Evolutionary conservation across 2,113 vertebrate genomes (phyloP), one percentile per base, ranked within the genome.

Genomic region (Solea solea): DNA sequence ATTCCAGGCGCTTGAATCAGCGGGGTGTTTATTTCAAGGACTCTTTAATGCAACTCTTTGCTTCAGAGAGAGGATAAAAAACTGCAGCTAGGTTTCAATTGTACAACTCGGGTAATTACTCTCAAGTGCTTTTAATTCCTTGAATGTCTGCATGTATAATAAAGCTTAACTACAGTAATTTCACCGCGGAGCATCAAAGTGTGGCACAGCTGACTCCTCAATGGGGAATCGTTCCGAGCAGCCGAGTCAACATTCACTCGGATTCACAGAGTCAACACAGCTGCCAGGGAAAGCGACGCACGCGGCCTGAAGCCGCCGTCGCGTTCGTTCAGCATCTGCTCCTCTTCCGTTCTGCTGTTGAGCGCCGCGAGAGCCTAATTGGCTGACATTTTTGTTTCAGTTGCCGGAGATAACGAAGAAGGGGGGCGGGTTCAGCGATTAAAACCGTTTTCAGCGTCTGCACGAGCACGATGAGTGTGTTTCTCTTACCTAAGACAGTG

Each of bases 401-500:
- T 86, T 71, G 81, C 86, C 89, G 88, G 88, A 91, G 89, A 91
- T 21, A 21, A 21, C 21, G 90, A 87, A 91, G n/a, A n/a, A n/a
- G n/a, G n/a, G n/a, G n/a, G n/a, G n/a, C 78, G 57, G 84, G 91
- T 89, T 93, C 87, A 92, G 79, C 86, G 89, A 91, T 91, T 72
- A 72, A 74, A 74, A 79, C 87, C 80, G 81, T 89, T 86, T 80
- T 67, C 21, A 21, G 21, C 21, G 21, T 78, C 49, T 66, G 71
- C 0, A 25, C 27, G 49, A 66, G 76, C 53, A 71, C 65, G 85
- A 80, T 72, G 25, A 11, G 53, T 69, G 41, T 49, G 52, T 51
- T 39, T 75, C 54, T 8, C 85, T 70, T 95, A 99, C 97, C 97
- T 13, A 99, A 95, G 79, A 99, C 98, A 0, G 97, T 98, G 80